These are phyloP conservation scores for Montipora capricornis DNA, from an alignment of 64 coral and sea anemone species.

Conservation along the genomic window DNA sequence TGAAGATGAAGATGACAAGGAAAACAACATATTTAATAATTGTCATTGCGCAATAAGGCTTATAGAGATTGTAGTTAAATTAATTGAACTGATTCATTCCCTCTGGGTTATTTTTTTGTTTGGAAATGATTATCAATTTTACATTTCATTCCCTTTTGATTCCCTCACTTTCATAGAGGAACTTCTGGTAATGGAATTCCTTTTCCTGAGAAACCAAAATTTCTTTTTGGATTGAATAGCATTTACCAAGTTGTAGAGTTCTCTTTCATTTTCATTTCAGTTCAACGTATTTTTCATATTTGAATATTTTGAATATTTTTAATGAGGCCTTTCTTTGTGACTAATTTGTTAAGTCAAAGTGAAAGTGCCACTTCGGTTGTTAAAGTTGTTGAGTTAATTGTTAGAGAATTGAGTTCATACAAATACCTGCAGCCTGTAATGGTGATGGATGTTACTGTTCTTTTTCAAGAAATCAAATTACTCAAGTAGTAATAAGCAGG, in stretches of 20 bases:
- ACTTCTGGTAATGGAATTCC: neutral
- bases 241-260: neutral
- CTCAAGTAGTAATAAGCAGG: neutral
- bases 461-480: slow-evolving; percentile 12
- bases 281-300: neutral
- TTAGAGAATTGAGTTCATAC: slow-evolving; percentile 12
- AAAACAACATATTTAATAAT: too few species aligned
- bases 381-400: slow-evolving; percentile 3
- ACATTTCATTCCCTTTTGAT: too few species aligned
- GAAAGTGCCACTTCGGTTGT: slow-evolving; percentile 14
- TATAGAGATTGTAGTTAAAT: too few species aligned
- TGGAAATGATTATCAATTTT: too few species aligned
- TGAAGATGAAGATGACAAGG: too few species aligned
- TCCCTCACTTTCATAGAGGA: too few species aligned
- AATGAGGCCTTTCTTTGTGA: slow-evolving; percentile 16
- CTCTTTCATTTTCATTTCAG: neutral
- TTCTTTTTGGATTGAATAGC: neutral
- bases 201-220: neutral
- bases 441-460: neutral
- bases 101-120: too few species aligned
- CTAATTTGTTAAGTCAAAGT: neutral
- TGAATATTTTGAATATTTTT: neutral
- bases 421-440: neutral
- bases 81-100: too few species aligned
- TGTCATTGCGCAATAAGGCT: too few species aligned